A percentile compares a stretch with the other conserved stretches of the same genome.
Evolutionary conservation across 92 coral and sea anemone genomes (phyloP).

Genomic region (Epizoanthus ramosus): DNA sequence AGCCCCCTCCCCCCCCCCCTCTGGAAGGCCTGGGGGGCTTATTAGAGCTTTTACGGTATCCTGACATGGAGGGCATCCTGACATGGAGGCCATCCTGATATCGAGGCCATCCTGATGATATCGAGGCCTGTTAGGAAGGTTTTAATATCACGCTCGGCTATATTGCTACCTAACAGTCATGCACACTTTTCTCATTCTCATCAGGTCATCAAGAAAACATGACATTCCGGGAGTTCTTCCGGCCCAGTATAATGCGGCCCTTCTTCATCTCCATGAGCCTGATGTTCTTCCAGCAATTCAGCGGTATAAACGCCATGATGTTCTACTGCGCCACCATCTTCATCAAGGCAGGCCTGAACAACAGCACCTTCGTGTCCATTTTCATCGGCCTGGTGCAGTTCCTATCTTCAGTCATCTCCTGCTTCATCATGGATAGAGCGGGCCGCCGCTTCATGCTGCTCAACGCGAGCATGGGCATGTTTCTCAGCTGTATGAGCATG

Average conservation of each 20-base stretch:
- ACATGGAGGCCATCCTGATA: too few relatives aligned
- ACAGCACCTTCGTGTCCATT: conserved; percentile 76
- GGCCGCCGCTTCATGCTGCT: conserved; percentile 86
- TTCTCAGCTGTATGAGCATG: conserved; percentile 60
- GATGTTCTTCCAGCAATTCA: conserved; percentile 81
- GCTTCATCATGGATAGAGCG: conserved; percentile 81
- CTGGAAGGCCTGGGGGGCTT: too few relatives aligned
- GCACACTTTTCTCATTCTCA: background rate
- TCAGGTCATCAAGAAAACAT: conserved; percentile 46
- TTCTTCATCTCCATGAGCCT: conserved; percentile 72
- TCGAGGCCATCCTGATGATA: too few relatives aligned
- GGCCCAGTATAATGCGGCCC: conserved; percentile 74
- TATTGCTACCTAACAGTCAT: too few relatives aligned
- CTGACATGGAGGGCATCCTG: too few relatives aligned
- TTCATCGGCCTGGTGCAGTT: conserved; percentile 79
- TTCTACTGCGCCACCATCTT: conserved; percentile 88
- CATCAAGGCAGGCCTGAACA: conserved; percentile 71
- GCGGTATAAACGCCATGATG: conserved; percentile 89
- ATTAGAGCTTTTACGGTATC: too few relatives aligned
- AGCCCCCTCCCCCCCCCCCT: too few relatives aligned
- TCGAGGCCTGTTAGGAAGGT: too few relatives aligned
- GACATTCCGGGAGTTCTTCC: conserved; percentile 66
- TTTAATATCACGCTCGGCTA: too few relatives aligned
- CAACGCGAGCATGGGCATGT: conserved; percentile 71
- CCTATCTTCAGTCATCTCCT: conserved; percentile 63